phyloP scores from a whole-genome alignment of 2,113 vertebrate species.

The Pteruthius melanotis region DNA sequence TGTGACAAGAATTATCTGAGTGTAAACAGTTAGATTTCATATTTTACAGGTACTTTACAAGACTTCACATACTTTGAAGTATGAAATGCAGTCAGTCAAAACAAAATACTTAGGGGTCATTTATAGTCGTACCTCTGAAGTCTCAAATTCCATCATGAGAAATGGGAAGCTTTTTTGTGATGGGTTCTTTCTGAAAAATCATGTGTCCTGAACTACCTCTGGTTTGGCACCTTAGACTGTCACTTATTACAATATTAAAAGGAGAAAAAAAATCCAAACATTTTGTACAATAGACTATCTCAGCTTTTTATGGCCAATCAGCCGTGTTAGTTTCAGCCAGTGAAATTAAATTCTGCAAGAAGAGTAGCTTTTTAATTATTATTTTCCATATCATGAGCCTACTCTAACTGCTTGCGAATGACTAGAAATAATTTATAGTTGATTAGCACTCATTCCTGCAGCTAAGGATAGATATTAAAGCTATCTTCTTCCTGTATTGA shows the following conservation, averaged over 20 bases:
- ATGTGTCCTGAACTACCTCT: neutral
- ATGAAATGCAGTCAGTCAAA: neutral
- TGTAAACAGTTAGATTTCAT: neutral
- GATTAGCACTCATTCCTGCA: neutral
- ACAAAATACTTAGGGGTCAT: neutral
- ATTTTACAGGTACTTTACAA: neutral
- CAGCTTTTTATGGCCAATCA: neutral
- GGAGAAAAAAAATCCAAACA: neutral
- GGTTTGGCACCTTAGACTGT: neutral
- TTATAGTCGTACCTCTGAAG: neutral
- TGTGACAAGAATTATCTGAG: neutral
- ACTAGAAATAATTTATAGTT: conserved; percentile 28
- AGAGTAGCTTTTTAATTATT: conserved; percentile 1
- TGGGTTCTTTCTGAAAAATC: neutral
- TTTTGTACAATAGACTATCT: neutral
- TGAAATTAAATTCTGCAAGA: neutral
- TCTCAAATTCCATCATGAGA: neutral
- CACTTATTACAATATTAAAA: neutral
- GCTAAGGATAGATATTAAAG: neutral
- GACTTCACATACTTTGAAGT: neutral
- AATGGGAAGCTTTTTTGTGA: neutral
- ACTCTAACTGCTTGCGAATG: neutral
- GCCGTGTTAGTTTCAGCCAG: neutral
- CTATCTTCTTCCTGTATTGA: conserved; percentile 10
- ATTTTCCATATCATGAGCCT: neutral